Percentiles rank a stretch among this genome's conserved stretches.
phyloP scores from a whole-genome alignment of 2,797 vertebrate genomes.

The Oreochromis grahami region DNA sequence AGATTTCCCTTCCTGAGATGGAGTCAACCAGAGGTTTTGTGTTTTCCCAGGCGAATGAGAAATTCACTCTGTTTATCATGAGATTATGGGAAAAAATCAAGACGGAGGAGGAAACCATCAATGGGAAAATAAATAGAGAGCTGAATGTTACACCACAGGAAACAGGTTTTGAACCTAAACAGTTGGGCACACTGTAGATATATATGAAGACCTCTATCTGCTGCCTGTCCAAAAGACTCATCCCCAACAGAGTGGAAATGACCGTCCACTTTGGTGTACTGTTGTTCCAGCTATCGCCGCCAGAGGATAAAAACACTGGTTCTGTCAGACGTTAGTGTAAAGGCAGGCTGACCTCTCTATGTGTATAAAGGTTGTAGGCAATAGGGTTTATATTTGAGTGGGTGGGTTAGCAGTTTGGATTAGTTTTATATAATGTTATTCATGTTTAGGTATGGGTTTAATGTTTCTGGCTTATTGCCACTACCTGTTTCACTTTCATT shows the following conservation, averaged over 20 bases:
- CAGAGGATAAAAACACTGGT: background rate
- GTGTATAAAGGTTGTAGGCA: background rate
- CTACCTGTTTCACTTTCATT: background rate
- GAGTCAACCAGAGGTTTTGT: slow-evolving; percentile 63
- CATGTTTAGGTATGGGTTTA: background rate
- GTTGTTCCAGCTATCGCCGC: slow-evolving; percentile 29
- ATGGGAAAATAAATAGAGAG: slow-evolving; percentile 73
- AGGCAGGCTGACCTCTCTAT: background rate
- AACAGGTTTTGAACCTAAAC: slow-evolving; percentile 69
- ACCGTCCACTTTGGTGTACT: background rate
- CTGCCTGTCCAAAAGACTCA: slow-evolving; percentile 34
- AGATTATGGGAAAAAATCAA: slow-evolving; percentile 68
- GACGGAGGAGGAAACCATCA: slow-evolving; percentile 57
- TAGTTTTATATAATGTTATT: background rate
- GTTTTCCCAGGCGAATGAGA: slow-evolving; percentile 68
- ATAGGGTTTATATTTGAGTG: background rate
- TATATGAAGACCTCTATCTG: slow-evolving; percentile 26
- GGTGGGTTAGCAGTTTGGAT: background rate
- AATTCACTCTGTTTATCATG: slow-evolving; percentile 68
- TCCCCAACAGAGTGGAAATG: background rate
- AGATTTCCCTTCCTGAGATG: slow-evolving; percentile 58
- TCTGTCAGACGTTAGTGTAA: background rate
- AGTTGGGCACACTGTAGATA: slow-evolving; percentile 35
- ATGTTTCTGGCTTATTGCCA: background rate
- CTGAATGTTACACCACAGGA: slow-evolving; percentile 67